phyloP scores from a whole-genome alignment of 2,888 invertebrate genomes.

The Incurvaria masculella region DNA sequence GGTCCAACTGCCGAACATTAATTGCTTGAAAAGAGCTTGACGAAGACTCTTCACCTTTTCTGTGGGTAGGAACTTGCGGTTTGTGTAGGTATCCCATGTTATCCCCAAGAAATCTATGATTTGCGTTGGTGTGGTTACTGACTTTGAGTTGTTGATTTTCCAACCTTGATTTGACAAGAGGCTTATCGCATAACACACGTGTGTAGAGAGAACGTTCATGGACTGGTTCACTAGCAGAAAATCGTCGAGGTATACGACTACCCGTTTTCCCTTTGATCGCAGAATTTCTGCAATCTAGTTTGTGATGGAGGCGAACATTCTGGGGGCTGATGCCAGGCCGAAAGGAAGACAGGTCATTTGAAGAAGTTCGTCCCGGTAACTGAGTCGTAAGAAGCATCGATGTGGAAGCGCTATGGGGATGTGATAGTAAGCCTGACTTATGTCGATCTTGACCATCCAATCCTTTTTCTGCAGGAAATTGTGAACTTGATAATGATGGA shows the following conservation, averaged over 20 bases:
- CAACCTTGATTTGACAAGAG: neutral
- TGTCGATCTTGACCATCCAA: constrained; percentile 14
- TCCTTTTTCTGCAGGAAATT: constrained; percentile 11
- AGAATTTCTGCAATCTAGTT: constrained; percentile 17
- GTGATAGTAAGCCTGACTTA: constrained; percentile 14
- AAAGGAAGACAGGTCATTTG: constrained; percentile 17
- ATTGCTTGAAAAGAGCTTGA: too few relatives aligned
- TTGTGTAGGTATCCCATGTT: too few relatives aligned
- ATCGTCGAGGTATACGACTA: constrained; percentile 16
- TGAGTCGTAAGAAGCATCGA: constrained; percentile 13
- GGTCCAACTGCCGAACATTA: neutral
- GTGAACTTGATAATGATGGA: too few relatives aligned
- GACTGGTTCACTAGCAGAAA: constrained; percentile 14
- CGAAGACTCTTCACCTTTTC: too few relatives aligned
- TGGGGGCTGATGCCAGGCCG: constrained; percentile 21
- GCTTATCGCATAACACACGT: too few relatives aligned
- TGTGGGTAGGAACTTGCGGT: too few relatives aligned
- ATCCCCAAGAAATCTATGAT: too few relatives aligned
- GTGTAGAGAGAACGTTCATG: too few relatives aligned
- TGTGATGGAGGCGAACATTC: constrained; percentile 14
- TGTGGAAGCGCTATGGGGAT: constrained; percentile 7
- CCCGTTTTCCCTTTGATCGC: constrained; percentile 13
- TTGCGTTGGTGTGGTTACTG: too few relatives aligned
- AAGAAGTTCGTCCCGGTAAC: constrained; percentile 3
- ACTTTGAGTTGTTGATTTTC: constrained; percentile 3